Percentiles rank a stretch among this genome's conserved stretches.
These are phyloP conservation scores for Sweltsa coloradensis DNA, from an alignment of 1,140 invertebrate genomes.

Conservation along the genomic window DNA sequence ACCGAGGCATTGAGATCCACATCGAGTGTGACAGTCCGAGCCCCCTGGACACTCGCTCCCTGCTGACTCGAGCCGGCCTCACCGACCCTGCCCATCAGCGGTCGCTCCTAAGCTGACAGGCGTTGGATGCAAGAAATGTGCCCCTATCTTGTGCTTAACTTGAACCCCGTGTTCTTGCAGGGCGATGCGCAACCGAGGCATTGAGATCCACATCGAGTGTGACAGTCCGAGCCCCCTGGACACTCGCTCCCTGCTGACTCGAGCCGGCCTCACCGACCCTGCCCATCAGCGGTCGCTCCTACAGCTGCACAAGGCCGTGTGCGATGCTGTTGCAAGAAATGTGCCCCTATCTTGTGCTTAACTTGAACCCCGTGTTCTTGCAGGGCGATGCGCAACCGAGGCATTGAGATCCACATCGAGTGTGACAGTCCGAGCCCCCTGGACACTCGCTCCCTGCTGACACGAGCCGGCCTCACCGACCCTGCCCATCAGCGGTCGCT, in stretches of 20 bases:
- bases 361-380: too few relatives aligned
- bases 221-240: slow-evolving; percentile 32
- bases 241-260: slow-evolving; percentile 38
- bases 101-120: neutral
- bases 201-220: slow-evolving; percentile 75
- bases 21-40: slow-evolving; percentile 35
- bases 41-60: neutral
- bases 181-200: slow-evolving; percentile 94
- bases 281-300: slow-evolving; percentile 34
- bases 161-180: neutral
- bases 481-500: neutral
- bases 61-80: neutral
- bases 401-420: slow-evolving; percentile 78
- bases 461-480: neutral
- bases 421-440: slow-evolving; percentile 25
- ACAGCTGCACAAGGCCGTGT: slow-evolving; percentile 36
- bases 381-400: slow-evolving; percentile 94
- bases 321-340: too few relatives aligned
- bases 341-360: too few relatives aligned
- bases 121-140: neutral
- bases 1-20: slow-evolving; percentile 89
- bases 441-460: neutral
- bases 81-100: neutral
- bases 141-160: neutral
- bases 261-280: slow-evolving; percentile 32